A percentile compares a stretch with the other conserved stretches of the same genome.
Conservation (phyloP, 2,888 invertebrate genomes). For the Xestia rhomboidea region DNA sequence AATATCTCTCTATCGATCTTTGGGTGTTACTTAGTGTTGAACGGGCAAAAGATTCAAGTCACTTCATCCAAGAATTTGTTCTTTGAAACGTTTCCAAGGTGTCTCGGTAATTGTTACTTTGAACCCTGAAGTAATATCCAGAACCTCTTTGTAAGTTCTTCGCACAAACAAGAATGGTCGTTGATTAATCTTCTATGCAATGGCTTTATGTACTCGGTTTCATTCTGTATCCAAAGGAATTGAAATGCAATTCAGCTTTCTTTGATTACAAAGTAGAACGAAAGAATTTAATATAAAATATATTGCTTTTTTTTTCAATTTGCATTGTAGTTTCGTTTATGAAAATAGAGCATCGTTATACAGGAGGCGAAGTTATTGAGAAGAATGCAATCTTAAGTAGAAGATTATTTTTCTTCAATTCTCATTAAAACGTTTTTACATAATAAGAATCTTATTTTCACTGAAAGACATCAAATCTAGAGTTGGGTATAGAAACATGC, state of each 20-base stretch:
- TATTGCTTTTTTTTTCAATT: neutral
- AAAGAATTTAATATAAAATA: slow-evolving; percentile 46
- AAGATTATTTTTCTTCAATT: neutral
- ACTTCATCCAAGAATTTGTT: slow-evolving; percentile 8
- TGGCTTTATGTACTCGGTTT: slow-evolving; percentile 25
- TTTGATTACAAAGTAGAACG: slow-evolving; percentile 52
- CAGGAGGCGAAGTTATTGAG: neutral
- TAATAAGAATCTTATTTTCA: neutral
- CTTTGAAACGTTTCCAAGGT: slow-evolving; percentile 33
- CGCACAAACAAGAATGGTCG: slow-evolving; percentile 40
- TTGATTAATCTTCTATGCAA: slow-evolving; percentile 41
- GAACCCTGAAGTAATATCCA: slow-evolving; percentile 35
- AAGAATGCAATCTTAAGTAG: neutral
- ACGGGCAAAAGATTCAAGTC: neutral
- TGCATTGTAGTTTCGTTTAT: slow-evolving; percentile 16
- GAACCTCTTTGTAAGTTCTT: slow-evolving; percentile 47
- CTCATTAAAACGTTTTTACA: neutral
- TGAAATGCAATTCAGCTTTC: slow-evolving; percentile 50
- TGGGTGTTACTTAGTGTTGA: neutral
- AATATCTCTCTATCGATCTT: too few species aligned
- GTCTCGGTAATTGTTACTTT: slow-evolving; percentile 38
- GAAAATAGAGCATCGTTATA: neutral
- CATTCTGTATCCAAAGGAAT: slow-evolving; percentile 49
- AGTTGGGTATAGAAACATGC: too few species aligned
- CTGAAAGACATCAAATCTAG: neutral